phyloP scores from a whole-genome alignment of 2,888 invertebrate species.

The Heliconius ismenius region DNA sequence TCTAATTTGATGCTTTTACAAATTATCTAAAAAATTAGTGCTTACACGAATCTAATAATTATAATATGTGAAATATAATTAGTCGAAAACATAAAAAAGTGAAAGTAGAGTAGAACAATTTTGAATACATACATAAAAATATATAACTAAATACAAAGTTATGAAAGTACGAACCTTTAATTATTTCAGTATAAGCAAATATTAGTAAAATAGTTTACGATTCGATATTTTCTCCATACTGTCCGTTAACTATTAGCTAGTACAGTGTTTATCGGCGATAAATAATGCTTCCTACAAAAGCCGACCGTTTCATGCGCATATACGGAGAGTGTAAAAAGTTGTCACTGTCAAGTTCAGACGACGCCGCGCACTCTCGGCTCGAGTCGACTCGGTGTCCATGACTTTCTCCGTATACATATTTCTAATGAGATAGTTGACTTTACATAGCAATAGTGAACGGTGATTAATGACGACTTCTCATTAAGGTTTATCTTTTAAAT shows the following conservation, averaged over 20 bases:
- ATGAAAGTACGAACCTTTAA: conserved; percentile 4
- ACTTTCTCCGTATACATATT: conserved; percentile 37
- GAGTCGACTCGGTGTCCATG: conserved; percentile 27
- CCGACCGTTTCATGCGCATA: conserved; percentile 41
- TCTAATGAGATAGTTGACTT: conserved; percentile 22
- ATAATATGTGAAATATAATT: background rate
- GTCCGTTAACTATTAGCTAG: conserved; percentile 34
- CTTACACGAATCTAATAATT: background rate
- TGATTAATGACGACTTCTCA: conserved; percentile 13
- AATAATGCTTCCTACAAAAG: conserved; percentile 34
- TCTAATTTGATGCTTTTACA: background rate
- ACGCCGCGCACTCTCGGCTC: conserved; percentile 40
- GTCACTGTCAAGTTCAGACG: conserved; percentile 36
- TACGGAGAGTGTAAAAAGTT: conserved; percentile 40
- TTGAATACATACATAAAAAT: background rate
- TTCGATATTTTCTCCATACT: background rate
- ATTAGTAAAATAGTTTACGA: background rate
- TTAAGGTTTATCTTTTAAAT: conserved; percentile 6
- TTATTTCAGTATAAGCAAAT: conserved; percentile 1
- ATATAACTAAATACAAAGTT: background rate
- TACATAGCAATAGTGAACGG: conserved; percentile 5
- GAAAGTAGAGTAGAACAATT: background rate
- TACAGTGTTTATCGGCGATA: conserved; percentile 39
- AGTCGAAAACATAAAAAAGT: background rate
- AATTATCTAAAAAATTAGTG: background rate